Evolutionary conservation across 2,113 vertebrate genomes (phyloP).

Genomic region (Podarcis raffonei): DNA sequence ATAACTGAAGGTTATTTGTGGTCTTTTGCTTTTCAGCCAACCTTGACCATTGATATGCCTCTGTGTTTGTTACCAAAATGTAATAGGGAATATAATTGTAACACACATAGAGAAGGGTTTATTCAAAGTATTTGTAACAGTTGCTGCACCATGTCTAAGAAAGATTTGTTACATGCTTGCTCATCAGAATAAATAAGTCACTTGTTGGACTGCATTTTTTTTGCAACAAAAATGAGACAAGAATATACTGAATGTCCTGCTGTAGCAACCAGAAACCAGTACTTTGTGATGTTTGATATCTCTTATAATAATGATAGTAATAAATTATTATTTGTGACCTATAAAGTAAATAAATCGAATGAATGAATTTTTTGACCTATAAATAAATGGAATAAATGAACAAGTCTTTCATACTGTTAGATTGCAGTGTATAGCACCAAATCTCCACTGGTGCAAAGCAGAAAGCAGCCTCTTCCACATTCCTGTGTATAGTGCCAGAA

Average conservation of each 20-base stretch:
- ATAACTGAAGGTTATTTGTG: not conserved
- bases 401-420: not conserved
- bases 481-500: not conserved
- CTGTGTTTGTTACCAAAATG: not conserved
- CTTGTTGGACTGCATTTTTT: not conserved
- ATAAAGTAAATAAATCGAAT: too few species aligned
- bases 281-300: not conserved
- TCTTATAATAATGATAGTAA: not conserved
- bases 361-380: not conserved
- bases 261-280: not conserved
- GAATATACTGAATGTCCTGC: not conserved
- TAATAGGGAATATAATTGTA: not conserved
- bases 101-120: not conserved
- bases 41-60: not conserved
- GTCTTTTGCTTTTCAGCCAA: not conserved
- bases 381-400: not conserved
- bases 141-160: not conserved
- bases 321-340: too few species aligned
- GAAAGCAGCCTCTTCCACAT: not conserved
- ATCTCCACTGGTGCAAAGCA: not conserved
- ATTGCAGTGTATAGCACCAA: not conserved
- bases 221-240: not conserved
- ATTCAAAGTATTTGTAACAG: not conserved
- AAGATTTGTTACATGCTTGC: not conserved
- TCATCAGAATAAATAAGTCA: too few species aligned